These are phyloP conservation scores for Stomatorhinus walkeri DNA, from an alignment of 2,797 vertebrate species.

Conservation along the genomic window DNA sequence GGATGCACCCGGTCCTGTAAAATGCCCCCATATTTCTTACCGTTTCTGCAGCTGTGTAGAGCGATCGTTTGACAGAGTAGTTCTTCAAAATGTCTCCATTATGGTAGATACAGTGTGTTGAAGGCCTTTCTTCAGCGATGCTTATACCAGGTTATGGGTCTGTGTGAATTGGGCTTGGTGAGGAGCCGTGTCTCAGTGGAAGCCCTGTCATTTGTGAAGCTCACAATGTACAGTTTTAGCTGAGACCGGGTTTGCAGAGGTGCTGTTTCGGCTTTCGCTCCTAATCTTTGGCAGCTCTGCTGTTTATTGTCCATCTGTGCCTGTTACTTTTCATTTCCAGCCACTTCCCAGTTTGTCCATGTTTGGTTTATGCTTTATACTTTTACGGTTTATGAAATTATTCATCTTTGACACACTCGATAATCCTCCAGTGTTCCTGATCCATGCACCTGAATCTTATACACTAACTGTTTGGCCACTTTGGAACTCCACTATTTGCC, in stretches of 20 bases:
- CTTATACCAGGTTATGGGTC: not conserved
- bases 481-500: not conserved
- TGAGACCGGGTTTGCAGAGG: not conserved
- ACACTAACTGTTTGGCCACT: not conserved
- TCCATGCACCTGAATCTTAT: not conserved
- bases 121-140: not conserved
- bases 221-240: not conserved
- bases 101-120: not conserved
- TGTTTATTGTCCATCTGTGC: not conserved
- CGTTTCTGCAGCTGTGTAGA: not conserved
- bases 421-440: not conserved
- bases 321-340: not conserved
- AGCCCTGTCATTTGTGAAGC: not conserved
- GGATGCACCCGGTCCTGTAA: not conserved
- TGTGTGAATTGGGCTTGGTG: not conserved
- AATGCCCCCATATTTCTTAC: not conserved
- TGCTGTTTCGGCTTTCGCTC: not conserved
- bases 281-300: not conserved
- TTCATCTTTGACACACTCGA: not conserved
- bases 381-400: not conserved
- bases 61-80: not conserved
- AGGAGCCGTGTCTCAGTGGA: not conserved
- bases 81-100: not conserved
- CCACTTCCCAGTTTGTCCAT: not conserved
- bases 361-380: not conserved